Evolutionary conservation across 1,140 invertebrate genomes (phyloP), one percentile per base, ranked within the genome.

Genomic region (Zaprionus ornatus): DNA sequence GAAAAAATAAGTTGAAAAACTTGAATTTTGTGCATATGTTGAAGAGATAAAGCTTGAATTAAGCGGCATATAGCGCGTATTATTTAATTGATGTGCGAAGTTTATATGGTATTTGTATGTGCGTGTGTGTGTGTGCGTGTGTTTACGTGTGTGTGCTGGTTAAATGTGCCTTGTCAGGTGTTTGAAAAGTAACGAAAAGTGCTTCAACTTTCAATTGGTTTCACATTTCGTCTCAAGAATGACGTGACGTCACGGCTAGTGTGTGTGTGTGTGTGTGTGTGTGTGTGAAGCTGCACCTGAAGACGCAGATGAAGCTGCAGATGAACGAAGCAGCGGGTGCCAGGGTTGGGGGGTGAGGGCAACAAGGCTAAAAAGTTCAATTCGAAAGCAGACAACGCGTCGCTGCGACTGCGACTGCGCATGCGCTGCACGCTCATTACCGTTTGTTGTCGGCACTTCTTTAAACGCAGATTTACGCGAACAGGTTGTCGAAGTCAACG

Each of bases 371-470:
- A 77, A 77, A 77, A 60, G 78, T 74, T 79, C 67, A 82, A 80
- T 86, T 87, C 69, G 83, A 87, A 87, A 86, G 83, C 74, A 60
- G 67, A 23, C 54, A 48, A 25, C 29, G 62, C 37, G 57, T 12
- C 60, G 54, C 19, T 37, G 68, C 32, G 50, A 48, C 21, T 73
- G 59, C 37, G 54, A 55, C 29, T 62, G 57, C 40, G 68, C 52
- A 62, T 74, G 64, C 29, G 79, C 63, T 82, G 79, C 73, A 82
- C 73, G 79, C 83, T 86, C 80, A 80, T 86, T 87, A 87, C 77
- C 79, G 83, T 86, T 80, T 66, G 65, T 77, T 86, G 77, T 86
- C 80, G 83, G 83, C 79, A 80, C 83, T 87, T 87, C 77, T 86
- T 82, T 86, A 86, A 86, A 76, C 65, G 66, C 77, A 87, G 79